A percentile compares a stretch with the other conserved stretches of the same genome.
Evolutionary conservation across 2,113 vertebrate genomes (phyloP).

Genomic region (Canis aureus): DNA sequence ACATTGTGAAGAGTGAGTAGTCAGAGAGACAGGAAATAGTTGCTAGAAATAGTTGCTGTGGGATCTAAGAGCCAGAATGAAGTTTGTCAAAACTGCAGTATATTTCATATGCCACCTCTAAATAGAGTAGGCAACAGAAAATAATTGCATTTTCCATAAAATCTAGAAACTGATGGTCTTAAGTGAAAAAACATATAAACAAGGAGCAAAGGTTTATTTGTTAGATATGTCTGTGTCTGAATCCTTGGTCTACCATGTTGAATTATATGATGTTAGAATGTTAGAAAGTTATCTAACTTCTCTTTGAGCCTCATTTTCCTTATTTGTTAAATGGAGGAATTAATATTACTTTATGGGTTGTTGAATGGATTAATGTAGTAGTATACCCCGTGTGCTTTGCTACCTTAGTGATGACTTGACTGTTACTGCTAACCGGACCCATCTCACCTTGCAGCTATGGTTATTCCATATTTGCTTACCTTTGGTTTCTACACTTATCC

Average conservation of each 20-base stretch:
- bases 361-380: neutral
- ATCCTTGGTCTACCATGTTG: neutral
- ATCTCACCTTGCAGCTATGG: neutral
- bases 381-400: neutral
- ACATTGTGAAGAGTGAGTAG: neutral
- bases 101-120: neutral
- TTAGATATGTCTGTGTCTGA: neutral
- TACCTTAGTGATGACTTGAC: neutral
- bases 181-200: neutral
- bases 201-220: neutral
- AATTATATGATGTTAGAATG: neutral
- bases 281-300: neutral
- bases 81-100: neutral
- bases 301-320: neutral
- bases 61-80: neutral
- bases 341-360: neutral
- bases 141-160: neutral
- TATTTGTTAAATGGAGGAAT: neutral
- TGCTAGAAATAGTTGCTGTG: neutral
- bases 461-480: neutral
- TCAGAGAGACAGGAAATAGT: neutral
- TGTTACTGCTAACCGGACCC: neutral
- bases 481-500: neutral
- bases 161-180: neutral
- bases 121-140: neutral